Evolutionary conservation across 2,797 vertebrate genomes (phyloP).

Genomic region (Myripristis jacobus): DNA sequence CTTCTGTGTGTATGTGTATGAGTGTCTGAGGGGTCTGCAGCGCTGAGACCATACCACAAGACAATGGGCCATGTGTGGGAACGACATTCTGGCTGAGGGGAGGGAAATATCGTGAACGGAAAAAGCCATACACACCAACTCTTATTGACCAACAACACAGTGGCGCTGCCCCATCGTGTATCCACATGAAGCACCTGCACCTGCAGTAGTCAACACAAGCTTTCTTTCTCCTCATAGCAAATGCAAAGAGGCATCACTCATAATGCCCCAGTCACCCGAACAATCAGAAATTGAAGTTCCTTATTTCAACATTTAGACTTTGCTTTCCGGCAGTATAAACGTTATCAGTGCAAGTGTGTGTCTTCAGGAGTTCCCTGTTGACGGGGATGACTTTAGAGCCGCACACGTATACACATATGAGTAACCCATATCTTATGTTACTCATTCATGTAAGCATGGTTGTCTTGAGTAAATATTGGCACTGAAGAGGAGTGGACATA

Average conservation of each 20-base stretch:
- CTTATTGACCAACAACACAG: conserved; percentile 36
- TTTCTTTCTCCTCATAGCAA: conserved; percentile 11
- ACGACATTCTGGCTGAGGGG: conserved; percentile 70
- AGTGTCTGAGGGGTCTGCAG: conserved; percentile 60
- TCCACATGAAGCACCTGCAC: conserved; percentile 55
- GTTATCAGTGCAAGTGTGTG: background rate
- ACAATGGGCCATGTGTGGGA: conserved; percentile 84
- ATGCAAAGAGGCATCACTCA: background rate
- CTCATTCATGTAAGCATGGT: conserved; percentile 16
- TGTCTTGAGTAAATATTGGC: conserved; percentile 49
- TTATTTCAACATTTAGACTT: conserved; percentile 1
- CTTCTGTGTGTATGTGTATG: conserved; percentile 65
- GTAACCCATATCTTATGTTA: conserved; percentile 1
- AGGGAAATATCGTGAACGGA: conserved; percentile 76
- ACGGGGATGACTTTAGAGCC: too few relatives aligned
- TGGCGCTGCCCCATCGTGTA: conserved; percentile 42
- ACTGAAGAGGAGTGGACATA: conserved; percentile 35
- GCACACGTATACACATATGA: conserved; percentile 1
- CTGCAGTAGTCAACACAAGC: conserved; percentile 1
- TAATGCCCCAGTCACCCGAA: background rate
- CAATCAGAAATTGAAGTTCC: conserved; percentile 5
- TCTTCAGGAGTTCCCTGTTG: too few relatives aligned
- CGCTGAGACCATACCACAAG: conserved; percentile 83
- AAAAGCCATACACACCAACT: conserved; percentile 66
- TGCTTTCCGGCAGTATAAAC: background rate